Evolutionary conservation across 2,797 vertebrate genomes (phyloP).

Genomic region (Gastrophryne carolinensis): DNA sequence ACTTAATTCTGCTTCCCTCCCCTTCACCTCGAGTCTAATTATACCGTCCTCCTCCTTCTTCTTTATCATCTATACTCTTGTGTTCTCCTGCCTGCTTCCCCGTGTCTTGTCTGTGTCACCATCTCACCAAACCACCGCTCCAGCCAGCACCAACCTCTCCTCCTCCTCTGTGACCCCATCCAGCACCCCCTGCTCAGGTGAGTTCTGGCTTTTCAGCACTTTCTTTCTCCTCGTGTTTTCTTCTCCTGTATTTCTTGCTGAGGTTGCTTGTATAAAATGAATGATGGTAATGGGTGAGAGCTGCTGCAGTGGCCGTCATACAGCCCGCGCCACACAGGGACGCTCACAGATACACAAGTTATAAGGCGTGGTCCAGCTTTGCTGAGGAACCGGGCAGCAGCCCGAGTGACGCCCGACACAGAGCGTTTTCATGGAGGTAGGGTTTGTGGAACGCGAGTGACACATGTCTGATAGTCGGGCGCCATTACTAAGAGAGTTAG

Average conservation of each 20-base stretch:
- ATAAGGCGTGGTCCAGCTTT: no score
- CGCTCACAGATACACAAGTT: no score
- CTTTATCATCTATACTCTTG: constrained; percentile 52
- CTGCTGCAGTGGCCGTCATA: no score
- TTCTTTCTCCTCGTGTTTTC: constrained; percentile 54
- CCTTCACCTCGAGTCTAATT: constrained; percentile 21
- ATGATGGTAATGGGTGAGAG: no score
- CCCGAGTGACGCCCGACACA: no score
- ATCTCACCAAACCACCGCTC: constrained; percentile 58
- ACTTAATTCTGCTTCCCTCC: constrained; percentile 25
- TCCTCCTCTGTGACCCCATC: constrained; percentile 63
- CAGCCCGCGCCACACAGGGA: no score
- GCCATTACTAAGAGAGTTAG: no score
- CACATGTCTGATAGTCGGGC: no score
- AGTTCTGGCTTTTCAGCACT: constrained; percentile 67
- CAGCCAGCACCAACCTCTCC: constrained; percentile 59
- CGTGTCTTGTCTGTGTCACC: constrained; percentile 60
- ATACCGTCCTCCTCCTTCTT: constrained; percentile 53
- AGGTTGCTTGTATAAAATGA: no score
- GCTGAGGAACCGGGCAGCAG: no score
- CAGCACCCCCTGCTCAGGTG: constrained; percentile 67
- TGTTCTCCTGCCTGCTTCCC: constrained; percentile 58
- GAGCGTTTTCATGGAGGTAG: no score
- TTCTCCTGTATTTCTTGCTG: background rate
- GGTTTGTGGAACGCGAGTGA: no score